Base-by-base conservation (phyloP, 2,113 vertebrate species). In the Megaleporinus macrocephalus region DNA sequence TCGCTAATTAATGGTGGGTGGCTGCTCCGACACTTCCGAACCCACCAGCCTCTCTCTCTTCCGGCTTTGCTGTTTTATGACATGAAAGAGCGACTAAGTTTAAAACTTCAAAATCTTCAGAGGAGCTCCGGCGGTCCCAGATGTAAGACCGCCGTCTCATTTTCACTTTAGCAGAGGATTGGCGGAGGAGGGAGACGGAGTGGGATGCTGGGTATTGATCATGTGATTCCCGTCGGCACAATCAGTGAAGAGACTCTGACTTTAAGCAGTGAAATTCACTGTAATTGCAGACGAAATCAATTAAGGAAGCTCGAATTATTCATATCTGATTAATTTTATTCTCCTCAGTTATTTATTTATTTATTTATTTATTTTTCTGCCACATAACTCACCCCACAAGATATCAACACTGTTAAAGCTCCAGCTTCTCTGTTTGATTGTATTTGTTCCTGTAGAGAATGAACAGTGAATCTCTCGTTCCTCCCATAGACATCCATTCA, bases 1-100 rank as follows among this genome's bases (percentile, higher is more conserved):
- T 26, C 33, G 83, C 80, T 84, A 73, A 82, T 83, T 85, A 82
- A 80, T 75, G 77, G 80, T 80, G 73, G 80, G 83, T 78, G 77
- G 73, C 73, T 77, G 36, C 22, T 72, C 62, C 77, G 82, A 82
- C 83, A 82, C 79, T 83, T 78, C 68, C 57, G 27, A 73, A 41
- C 51, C 78, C 66, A 59, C 57, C 30, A 86, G 83, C 9, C 24
- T 29, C 63, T 26, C 26, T 55, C 27, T 41, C 51, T 30, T 44
- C 14, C 14, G 18, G 18, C 13, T 24, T 33, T 59, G 41, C 69
- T 62, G n/a, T 79, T 71, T 77, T 73, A 74, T 62, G 71, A 86
- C 81, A 68, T 86, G 61, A 86, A 83, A 86, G 81, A 73, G 9
- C 70, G 61, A 27, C 51, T 76, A 72, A 61, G 66, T 83, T 68